Base-by-base conservation (phyloP, 2,888 invertebrate species). In the Elegia similella region DNA sequence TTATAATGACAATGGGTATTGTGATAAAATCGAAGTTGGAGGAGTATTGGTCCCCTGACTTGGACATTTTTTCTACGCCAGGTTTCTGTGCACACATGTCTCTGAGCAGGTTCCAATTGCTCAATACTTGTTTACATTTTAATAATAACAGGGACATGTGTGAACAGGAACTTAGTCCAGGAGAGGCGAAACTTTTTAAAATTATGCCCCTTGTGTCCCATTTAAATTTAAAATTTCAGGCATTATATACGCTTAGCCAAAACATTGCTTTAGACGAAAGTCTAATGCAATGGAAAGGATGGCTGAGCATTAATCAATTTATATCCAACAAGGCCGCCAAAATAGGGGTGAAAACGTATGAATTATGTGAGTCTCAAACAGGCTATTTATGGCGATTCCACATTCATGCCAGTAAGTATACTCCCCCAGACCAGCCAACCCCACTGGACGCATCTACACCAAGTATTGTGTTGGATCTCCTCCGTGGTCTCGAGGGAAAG, bases 241-340 rank as follows among this genome's bases (percentile, higher is more conserved):
- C 0, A 0, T 1, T 67, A 1, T 69, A 70, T 16, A 59, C 1
- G 7, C 12, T 63, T 5, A 1, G 8, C 0, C 67, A 62, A 50
- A 70, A 72, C 17, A 54, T 71, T 0, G 62, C 64, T 0, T 12
- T 71, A 0, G 71, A 72, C 16, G 73, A 71, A 53, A 60, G 59
- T 12, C 50, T 72, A 6, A 55, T 57, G 0, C 15, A 43, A 57
- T 71, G 70, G 70, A 72, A 67, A 50, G 71, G 71, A 17, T 65
- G 66, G 64, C 47, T 70, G 0, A 52, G 61, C 29, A 68, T 69
- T 1, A 72, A 68, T 6, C 72, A 73, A 47, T 60, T 66, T 2
- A 68, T 69, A 10, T 59, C 32, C 1, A 68, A 67, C 15, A 67
- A 70, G 59, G 62, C 62, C 3, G 66, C 67, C 0, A 12, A 42